Conservation (phyloP, 1,140 invertebrate species). For the Drosophila repletoides region DNA sequence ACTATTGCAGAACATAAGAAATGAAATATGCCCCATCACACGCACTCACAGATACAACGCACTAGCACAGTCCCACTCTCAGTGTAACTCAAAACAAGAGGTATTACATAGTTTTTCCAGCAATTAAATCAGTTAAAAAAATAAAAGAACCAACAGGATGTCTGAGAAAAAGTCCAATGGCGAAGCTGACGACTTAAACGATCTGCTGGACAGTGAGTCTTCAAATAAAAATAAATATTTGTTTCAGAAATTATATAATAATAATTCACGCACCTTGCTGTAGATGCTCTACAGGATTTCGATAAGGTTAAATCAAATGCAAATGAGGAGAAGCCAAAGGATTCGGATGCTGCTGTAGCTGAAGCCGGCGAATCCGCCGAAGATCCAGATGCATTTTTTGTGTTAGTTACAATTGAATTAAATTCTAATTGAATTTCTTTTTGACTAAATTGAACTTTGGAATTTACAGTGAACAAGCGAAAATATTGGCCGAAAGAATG, state of each 20-base stretch:
- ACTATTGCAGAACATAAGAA: not conserved
- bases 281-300: constrained; percentile 84
- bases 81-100: constrained; percentile 22
- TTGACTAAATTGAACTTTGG: constrained; percentile 53
- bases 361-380: constrained; percentile 13
- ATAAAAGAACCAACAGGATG: constrained; percentile 50
- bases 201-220: constrained; percentile 83
- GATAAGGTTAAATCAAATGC: constrained; percentile 72
- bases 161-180: constrained; percentile 69
- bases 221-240: too few species aligned
- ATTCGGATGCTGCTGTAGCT: constrained; percentile 12
- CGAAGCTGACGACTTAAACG: constrained; percentile 80
- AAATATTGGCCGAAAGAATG: constrained; percentile 78
- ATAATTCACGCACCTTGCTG: constrained; percentile 31
- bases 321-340: constrained; percentile 41
- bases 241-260: too few species aligned
- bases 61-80: not conserved
- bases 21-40: too few species aligned
- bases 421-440: not conserved
- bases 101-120: constrained; percentile 36
- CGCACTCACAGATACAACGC: constrained; percentile 2
- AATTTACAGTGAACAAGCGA: constrained; percentile 73
- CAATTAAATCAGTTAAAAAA: constrained; percentile 28
- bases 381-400: constrained; percentile 71
- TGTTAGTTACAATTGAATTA: constrained; percentile 50